A percentile compares a stretch with the other conserved stretches of the same genome.
phyloP scores from a whole-genome alignment of 2,888 invertebrate species.

The Stenodema calcarata region DNA sequence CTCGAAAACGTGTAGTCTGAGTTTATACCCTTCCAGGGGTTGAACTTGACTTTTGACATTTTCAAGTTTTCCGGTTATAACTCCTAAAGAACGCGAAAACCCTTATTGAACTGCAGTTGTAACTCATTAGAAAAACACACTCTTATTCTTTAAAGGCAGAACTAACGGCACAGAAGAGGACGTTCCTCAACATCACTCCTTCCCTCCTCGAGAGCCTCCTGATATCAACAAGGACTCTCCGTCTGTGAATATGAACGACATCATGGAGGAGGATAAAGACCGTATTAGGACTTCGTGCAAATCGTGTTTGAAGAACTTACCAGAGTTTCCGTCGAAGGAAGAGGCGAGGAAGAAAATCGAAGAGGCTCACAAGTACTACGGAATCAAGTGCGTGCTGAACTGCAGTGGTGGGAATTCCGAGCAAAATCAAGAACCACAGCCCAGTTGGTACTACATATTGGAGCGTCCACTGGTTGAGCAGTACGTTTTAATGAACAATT shows the following conservation, averaged over 20 bases:
- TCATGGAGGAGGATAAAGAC: slow-evolving; percentile 12
- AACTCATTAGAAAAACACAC: too few relatives aligned
- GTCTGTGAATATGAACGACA: background rate
- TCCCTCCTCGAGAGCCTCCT: background rate
- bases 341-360: slow-evolving; percentile 29
- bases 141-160: background rate
- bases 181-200: background rate
- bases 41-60: too few relatives aligned
- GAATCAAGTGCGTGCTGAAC: background rate
- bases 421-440: background rate
- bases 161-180: background rate
- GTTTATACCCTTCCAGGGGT: too few relatives aligned
- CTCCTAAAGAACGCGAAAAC: too few relatives aligned
- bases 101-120: too few relatives aligned
- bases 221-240: background rate
- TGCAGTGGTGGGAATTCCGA: background rate
- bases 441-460: slow-evolving; percentile 35
- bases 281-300: slow-evolving; percentile 9
- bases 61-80: too few relatives aligned
- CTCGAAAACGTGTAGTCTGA: too few relatives aligned
- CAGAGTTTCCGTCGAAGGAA: slow-evolving; percentile 16
- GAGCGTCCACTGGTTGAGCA: slow-evolving; percentile 45
- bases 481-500: slow-evolving; percentile 47
- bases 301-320: background rate
- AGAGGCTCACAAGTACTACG: slow-evolving; percentile 40